Evolutionary conservation across 2,113 vertebrate species (phyloP), one percentile per base, ranked within the genome.

Genomic region (Clarias magur): DNA sequence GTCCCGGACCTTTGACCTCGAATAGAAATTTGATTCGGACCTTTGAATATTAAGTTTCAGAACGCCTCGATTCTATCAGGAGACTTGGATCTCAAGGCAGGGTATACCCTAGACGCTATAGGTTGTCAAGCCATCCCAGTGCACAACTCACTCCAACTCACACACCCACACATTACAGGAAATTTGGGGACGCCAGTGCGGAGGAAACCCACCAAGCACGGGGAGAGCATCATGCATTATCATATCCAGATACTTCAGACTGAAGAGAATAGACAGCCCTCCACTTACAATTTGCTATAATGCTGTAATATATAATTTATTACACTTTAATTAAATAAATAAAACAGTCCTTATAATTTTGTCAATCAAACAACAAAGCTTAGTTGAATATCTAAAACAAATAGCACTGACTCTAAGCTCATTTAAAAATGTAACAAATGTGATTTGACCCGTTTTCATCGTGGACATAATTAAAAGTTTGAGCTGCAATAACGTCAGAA

Each of bases 401-500:
- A 0, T 56, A 53, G 63, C 63, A 56, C 57, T 62, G 12, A 48
- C 15, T 59, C 9, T n/a, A 63, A 53, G 59, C 70, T 75, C 56
- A 60, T 21, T n/a, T 16, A 1, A 2, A 53, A 59, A n/a, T 19
- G 8, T 78, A 57, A 79, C 19, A 30, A 17, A 34, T 38, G 27
- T 60, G 19, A 34, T 79, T 3, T 19, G 15, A 17, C 27, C 11
- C 17, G 3, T 38, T 80, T 80, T 60, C 10, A 59, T 27, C 12
- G 30, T 62, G 30, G 1, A 38, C 1, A 60, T 38, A 11, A 81
- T 13, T 57, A 23, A 5, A 34, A 1, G 15, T 56, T 27, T 17
- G 13, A 17, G 11, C 3, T 48, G n/a, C 86, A 21, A 11, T 19
- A 5, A 42, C 27, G 0, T 95, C 92, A 98, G 92, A 94, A 96